phyloP scores from a whole-genome alignment of 35 echinoderm and acorn worm species.

The Eucidaris tribuloides region DNA sequence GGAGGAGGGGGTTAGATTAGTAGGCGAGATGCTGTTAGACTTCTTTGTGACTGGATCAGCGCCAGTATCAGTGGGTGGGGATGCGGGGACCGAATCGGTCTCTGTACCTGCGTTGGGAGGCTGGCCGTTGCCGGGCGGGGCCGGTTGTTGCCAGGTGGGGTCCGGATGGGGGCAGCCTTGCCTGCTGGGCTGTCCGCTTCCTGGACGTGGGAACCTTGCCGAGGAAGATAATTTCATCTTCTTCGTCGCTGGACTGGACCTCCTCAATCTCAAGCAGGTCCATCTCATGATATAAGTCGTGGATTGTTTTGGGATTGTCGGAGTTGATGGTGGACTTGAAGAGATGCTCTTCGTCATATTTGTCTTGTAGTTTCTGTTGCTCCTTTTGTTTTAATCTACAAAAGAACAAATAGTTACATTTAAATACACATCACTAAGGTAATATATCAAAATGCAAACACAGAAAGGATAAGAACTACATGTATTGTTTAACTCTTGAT shows the following conservation, averaged over 20 bases:
- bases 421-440: not conserved
- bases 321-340: constrained; percentile 30
- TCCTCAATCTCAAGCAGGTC: not conserved
- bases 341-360: constrained; percentile 1
- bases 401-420: not conserved
- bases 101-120: too few species aligned
- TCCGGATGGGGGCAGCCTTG: not conserved
- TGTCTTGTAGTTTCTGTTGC: not conserved
- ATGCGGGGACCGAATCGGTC: too few species aligned
- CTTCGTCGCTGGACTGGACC: not conserved
- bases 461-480: not conserved
- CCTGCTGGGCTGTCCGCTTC: not conserved
- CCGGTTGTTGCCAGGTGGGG: too few species aligned
- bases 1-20: too few species aligned
- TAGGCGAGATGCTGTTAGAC: too few species aligned
- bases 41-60: too few species aligned
- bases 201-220: not conserved
- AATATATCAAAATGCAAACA: not conserved
- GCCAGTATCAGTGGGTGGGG: too few species aligned
- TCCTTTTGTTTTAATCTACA: not conserved
- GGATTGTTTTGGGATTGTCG: constrained; percentile 39
- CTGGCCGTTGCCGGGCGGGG: too few species aligned
- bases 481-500: not conserved
- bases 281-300: constrained; percentile 52
- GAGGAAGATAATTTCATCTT: constrained; percentile 25